Evolutionary conservation across 2,113 vertebrate genomes (phyloP).

Genomic region (Antigone vipio): DNA sequence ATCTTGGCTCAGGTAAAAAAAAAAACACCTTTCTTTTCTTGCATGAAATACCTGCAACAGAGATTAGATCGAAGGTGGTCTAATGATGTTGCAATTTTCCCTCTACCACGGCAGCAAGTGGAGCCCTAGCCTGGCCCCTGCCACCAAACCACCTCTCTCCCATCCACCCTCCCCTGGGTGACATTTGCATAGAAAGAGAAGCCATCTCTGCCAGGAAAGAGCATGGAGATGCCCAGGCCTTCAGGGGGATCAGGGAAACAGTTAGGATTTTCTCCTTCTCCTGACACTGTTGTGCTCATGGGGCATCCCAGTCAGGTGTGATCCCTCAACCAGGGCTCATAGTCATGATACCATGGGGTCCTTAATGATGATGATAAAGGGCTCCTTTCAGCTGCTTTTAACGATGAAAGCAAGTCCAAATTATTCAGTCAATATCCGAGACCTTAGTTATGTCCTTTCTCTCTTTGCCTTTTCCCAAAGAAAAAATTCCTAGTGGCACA

Average conservation of each 20-base stretch:
- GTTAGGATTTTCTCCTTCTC: neutral
- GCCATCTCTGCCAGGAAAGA: neutral
- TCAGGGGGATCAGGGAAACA: neutral
- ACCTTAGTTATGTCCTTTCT: neutral
- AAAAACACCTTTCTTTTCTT: neutral
- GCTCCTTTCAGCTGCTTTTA: neutral
- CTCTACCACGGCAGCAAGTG: neutral
- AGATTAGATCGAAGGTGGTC: neutral
- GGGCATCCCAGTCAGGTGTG: fast-evolving
- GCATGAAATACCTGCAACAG: neutral
- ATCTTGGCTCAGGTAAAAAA: neutral
- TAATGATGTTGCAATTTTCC: neutral
- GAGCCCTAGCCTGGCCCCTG: neutral
- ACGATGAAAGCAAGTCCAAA: constrained; percentile 9
- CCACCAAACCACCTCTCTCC: neutral
- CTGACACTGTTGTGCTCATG: neutral
- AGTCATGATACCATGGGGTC: neutral
- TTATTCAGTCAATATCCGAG: constrained; percentile 2
- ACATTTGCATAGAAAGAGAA: neutral
- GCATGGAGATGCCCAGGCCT: neutral
- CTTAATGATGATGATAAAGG: neutral
- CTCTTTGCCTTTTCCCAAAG: neutral
- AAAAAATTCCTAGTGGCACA: neutral
- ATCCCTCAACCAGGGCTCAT: neutral
- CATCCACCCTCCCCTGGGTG: neutral